These are phyloP conservation scores for Anguilla japonica DNA, from an alignment of 2,113 vertebrate species.

Conservation along the genomic window DNA sequence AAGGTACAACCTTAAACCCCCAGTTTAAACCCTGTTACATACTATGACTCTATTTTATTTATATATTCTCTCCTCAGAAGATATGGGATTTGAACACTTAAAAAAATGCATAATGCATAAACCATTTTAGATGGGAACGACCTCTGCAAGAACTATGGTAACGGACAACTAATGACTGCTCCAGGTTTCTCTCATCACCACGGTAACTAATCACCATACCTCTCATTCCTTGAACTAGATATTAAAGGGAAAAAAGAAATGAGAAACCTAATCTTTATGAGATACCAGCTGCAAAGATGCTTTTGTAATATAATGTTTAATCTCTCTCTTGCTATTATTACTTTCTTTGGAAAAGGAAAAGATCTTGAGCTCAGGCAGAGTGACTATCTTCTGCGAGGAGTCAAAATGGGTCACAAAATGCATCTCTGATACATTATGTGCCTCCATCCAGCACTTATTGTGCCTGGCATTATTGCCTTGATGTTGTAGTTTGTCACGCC, in stretches of 20 bases:
- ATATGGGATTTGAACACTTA: not conserved
- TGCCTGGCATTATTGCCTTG: too few species aligned
- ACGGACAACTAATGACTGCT: not conserved
- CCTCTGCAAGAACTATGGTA: not conserved
- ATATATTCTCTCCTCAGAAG: not conserved
- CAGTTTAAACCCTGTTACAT: not conserved
- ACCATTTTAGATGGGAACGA: not conserved
- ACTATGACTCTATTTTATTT: conserved; percentile 31
- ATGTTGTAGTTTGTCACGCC: too few species aligned
- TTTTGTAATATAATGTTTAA: too few species aligned
- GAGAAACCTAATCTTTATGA: not conserved
- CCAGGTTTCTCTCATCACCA: not conserved
- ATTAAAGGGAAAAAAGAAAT: not conserved
- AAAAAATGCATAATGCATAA: not conserved
- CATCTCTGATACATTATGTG: too few species aligned
- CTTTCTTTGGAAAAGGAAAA: too few species aligned
- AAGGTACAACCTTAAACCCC: not conserved
- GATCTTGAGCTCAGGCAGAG: too few species aligned
- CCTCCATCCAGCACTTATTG: too few species aligned
- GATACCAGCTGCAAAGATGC: not conserved
- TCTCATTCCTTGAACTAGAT: not conserved
- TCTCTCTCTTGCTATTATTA: too few species aligned
- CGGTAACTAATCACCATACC: not conserved
- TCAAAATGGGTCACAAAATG: too few species aligned
- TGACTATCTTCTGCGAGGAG: too few species aligned